Conservation (phyloP, 37 sponge, comb jelly and placozoan genomes). For the Tethya wilhelma region DNA sequence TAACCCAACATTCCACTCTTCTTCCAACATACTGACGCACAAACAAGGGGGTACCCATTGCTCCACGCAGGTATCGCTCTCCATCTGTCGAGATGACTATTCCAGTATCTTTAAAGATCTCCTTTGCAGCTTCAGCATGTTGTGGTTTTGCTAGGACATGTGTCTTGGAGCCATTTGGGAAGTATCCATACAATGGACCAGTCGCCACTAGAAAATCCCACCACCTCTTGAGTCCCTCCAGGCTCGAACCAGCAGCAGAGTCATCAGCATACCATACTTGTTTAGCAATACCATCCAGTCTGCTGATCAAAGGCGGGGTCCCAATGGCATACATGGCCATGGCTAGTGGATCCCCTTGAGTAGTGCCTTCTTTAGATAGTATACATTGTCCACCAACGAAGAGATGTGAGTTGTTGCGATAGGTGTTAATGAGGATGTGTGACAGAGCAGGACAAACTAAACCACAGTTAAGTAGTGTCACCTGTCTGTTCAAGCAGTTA, state of each 20-base stretch:
- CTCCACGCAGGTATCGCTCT: conserved; percentile 42
- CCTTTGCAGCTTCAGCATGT: conserved; percentile 17
- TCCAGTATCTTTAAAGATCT: conserved; percentile 16
- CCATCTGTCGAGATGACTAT: conserved; percentile 40
- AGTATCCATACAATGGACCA: conserved; percentile 57
- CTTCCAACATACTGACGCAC: conserved; percentile 25
- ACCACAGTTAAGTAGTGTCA: conserved; percentile 14
- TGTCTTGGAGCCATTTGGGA: conserved; percentile 53
- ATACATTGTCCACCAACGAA: conserved; percentile 44
- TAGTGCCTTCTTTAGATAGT: conserved; percentile 45
- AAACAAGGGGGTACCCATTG: conserved; percentile 34
- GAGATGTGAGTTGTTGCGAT: conserved; percentile 25
- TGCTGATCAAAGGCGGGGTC: conserved; percentile 34
- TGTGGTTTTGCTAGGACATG: conserved; percentile 39
- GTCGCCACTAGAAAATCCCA: conserved; percentile 30
- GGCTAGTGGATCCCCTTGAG: conserved; percentile 36
- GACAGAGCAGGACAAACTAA: conserved; percentile 42
- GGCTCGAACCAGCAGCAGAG: conserved; percentile 29
- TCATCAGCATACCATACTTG: conserved; percentile 76
- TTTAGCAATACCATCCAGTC: conserved; percentile 29
- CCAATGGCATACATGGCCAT: conserved; percentile 64
- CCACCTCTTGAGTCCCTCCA: conserved; percentile 15
- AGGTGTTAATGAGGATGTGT: conserved; percentile 40
- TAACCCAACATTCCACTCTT: conserved; percentile 28
- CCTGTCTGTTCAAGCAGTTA: conserved; percentile 37